These are phyloP conservation scores for Syrphus vitripennis DNA, from an alignment of 2,888 invertebrate genomes.

Conservation along the genomic window DNA sequence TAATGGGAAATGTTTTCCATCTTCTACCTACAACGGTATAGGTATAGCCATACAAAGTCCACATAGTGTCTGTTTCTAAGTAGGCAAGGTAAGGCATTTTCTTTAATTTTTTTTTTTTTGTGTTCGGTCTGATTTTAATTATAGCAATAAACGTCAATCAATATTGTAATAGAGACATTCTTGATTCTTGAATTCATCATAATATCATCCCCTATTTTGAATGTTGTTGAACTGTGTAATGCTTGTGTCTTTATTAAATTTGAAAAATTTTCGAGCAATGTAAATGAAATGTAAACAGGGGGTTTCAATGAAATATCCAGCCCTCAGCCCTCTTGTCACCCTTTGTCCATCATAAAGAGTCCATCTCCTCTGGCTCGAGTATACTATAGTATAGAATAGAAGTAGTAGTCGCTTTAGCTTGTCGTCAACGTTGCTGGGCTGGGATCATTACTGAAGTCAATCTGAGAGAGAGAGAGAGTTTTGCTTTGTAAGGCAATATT, in stretches of 20 bases:
- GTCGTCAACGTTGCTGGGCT: constrained; percentile 50
- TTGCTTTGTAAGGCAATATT: constrained; percentile 60
- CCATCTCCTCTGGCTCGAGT: too few species aligned
- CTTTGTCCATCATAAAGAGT: not conserved
- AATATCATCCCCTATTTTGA: constrained; percentile 59
- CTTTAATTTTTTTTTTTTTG: constrained; percentile 12
- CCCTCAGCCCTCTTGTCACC: constrained; percentile 16
- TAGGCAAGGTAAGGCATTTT: constrained; percentile 31
- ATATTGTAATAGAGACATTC: constrained; percentile 68
- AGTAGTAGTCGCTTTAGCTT: constrained; percentile 16
- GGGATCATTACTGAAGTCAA: constrained; percentile 69
- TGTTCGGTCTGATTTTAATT: constrained; percentile 57
- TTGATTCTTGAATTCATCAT: constrained; percentile 61
- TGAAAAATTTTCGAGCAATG: constrained; percentile 51
- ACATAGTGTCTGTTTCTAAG: constrained; percentile 30
- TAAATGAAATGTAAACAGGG: constrained; percentile 70
- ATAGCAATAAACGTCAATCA: constrained; percentile 71
- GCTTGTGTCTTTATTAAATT: constrained; percentile 62
- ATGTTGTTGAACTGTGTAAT: constrained; percentile 38
- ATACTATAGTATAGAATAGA: not conserved
- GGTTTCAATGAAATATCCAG: constrained; percentile 41
- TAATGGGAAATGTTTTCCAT: constrained; percentile 18
- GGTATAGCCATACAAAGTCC: not conserved
- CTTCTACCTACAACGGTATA: not conserved
- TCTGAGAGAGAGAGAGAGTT: constrained; percentile 52